Percentiles rank a stretch among this genome's conserved stretches.
Evolutionary conservation across 2,797 vertebrate genomes (phyloP).

Genomic region (Macroramphosus scolopax): DNA sequence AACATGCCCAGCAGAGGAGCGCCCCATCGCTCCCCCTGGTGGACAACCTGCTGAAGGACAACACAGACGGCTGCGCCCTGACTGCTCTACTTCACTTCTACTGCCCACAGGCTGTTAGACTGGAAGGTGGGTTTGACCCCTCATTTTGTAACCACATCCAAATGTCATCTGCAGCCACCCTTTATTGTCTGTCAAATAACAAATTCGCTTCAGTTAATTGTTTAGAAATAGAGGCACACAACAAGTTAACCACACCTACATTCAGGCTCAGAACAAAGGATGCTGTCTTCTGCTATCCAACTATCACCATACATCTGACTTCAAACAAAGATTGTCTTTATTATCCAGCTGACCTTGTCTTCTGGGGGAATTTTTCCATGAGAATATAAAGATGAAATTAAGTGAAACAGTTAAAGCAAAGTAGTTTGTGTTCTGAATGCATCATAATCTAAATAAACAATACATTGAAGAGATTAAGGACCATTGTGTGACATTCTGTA

Average conservation of each 20-base stretch:
- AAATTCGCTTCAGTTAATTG: too few relatives aligned
- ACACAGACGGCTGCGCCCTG: slow-evolving; percentile 91
- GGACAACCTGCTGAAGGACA: slow-evolving; percentile 94
- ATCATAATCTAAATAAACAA: too few relatives aligned
- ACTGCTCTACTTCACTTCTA: slow-evolving; percentile 94
- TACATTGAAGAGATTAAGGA: too few relatives aligned
- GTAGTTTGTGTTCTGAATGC: too few relatives aligned
- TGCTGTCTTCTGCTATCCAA: slow-evolving; percentile 19
- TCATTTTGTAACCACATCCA: slow-evolving; percentile 10
- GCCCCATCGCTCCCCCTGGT: slow-evolving; percentile 87
- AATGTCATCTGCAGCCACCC: neutral
- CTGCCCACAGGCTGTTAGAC: slow-evolving; percentile 84
- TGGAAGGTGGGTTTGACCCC: slow-evolving; percentile 83
- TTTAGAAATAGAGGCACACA: too few relatives aligned
- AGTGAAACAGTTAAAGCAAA: too few relatives aligned
- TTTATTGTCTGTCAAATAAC: too few relatives aligned
- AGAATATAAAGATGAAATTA: too few relatives aligned
- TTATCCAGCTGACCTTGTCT: too few relatives aligned
- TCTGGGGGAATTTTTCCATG: too few relatives aligned
- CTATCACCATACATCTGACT: slow-evolving; percentile 8
- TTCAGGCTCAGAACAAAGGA: slow-evolving; percentile 31
- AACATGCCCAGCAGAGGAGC: slow-evolving; percentile 81
- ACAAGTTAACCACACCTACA: too few relatives aligned
- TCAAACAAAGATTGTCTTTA: slow-evolving; percentile 22
- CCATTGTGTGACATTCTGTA: too few relatives aligned